These are phyloP conservation scores for Callinectes sapidus DNA, from an alignment of 2,888 invertebrate species.

Conservation along the genomic window DNA sequence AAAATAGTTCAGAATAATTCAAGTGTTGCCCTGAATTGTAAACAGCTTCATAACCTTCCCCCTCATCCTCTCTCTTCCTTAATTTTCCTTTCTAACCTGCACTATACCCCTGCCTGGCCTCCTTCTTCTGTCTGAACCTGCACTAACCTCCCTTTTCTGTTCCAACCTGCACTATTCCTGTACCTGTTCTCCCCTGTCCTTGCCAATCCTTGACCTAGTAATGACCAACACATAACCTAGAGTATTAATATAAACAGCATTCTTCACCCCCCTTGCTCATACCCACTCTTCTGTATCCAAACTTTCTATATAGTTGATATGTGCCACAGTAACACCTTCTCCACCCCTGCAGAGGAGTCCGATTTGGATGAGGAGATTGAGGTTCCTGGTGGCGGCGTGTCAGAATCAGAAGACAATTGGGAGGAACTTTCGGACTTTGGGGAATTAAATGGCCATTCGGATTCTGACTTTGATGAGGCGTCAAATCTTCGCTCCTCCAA, in stretches of 20 bases:
- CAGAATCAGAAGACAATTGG: conserved; percentile 68
- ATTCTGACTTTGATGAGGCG: conserved; percentile 48
- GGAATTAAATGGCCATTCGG: conserved; percentile 57
- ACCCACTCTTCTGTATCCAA: neutral
- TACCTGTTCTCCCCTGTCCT: neutral
- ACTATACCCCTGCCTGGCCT: neutral
- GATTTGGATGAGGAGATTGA: conserved; percentile 56
- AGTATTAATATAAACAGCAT: neutral
- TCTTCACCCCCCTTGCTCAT: neutral
- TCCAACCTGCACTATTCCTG: neutral
- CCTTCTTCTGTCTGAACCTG: no score
- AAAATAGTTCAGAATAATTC: neutral
- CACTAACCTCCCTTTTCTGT: no score
- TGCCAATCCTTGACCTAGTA: neutral
- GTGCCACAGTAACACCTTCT: neutral
- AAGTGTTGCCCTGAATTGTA: neutral
- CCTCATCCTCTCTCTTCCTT: neutral
- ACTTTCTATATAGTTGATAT: no score
- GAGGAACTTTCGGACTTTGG: conserved; percentile 64
- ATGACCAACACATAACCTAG: neutral
- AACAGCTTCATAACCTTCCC: neutral
- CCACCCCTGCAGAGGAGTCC: conserved; percentile 53
- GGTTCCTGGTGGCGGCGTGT: conserved; percentile 25
- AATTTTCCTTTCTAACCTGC: neutral
- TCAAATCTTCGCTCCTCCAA: neutral